Conservation (phyloP, 2,888 invertebrate genomes). For the Notocelia uddmanniana region DNA sequence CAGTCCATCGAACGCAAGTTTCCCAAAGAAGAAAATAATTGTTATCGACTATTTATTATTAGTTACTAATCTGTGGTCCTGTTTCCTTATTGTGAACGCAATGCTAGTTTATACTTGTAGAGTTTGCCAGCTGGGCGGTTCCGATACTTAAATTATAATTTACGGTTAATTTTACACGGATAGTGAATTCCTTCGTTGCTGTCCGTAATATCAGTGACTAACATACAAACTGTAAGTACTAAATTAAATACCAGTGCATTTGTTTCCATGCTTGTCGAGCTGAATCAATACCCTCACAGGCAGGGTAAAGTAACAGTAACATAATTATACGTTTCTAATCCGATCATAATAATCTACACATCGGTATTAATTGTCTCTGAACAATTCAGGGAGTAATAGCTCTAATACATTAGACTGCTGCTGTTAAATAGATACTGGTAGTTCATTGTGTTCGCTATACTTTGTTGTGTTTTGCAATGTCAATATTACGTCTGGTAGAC, state of each 20-base stretch:
- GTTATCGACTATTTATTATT: neutral
- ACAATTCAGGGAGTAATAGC: neutral
- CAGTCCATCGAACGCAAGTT: neutral
- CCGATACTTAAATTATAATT: slow-evolving; percentile 63
- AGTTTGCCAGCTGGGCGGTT: slow-evolving; percentile 82
- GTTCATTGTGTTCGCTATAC: slow-evolving; percentile 7
- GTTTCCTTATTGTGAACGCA: slow-evolving; percentile 42
- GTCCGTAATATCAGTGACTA: slow-evolving; percentile 46
- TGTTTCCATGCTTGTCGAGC: slow-evolving; percentile 53
- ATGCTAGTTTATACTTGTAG: slow-evolving; percentile 47
- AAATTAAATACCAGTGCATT: slow-evolving; percentile 48
- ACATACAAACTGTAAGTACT: slow-evolving; percentile 56
- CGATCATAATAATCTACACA: slow-evolving; percentile 22
- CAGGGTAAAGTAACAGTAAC: slow-evolving; percentile 57
- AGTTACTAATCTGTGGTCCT: slow-evolving; percentile 23
- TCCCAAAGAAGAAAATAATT: too few species aligned
- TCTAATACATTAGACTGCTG: neutral
- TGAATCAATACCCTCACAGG: slow-evolving; percentile 63
- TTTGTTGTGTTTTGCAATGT: slow-evolving; percentile 29
- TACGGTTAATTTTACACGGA: slow-evolving; percentile 12
- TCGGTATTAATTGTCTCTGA: neutral
- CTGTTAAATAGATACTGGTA: neutral
- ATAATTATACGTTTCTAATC: slow-evolving; percentile 43
- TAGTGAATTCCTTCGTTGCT: slow-evolving; percentile 34
- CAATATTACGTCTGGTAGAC: slow-evolving; percentile 15